These are phyloP conservation scores for Argyrosomus regius DNA, from an alignment of 2,797 vertebrate genomes.

Conservation along the genomic window DNA sequence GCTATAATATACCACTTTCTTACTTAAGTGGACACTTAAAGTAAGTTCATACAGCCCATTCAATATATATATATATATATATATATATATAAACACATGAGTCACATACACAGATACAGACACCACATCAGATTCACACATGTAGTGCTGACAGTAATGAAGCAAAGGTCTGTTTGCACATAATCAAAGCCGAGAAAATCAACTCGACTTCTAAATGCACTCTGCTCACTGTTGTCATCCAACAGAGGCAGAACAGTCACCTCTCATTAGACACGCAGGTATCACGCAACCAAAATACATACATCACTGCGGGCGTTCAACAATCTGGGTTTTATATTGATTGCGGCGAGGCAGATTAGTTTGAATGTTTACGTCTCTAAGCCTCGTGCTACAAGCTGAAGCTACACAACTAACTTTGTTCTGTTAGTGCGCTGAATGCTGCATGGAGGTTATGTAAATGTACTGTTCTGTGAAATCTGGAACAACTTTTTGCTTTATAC, in stretches of 20 bases:
- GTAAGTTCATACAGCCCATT: background rate
- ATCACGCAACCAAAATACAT: conserved; percentile 41
- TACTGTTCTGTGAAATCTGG: background rate
- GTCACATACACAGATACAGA: background rate
- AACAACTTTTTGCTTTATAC: background rate
- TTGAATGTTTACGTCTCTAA: conserved; percentile 38
- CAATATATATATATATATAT: background rate
- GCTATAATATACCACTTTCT: background rate
- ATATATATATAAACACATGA: background rate
- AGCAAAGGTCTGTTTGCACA: conserved; percentile 15
- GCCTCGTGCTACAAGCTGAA: background rate
- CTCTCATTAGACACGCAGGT: conserved; percentile 56
- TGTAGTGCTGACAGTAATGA: conserved; percentile 18
- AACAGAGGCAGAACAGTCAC: conserved; percentile 47
- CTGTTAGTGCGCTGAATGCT: background rate
- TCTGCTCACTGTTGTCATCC: conserved; percentile 34
- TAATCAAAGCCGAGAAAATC: conserved; percentile 51
- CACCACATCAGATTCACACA: background rate
- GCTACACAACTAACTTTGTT: background rate
- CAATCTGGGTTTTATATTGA: conserved; percentile 33
- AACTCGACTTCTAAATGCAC: conserved; percentile 39
- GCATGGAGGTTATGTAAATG: conserved; percentile 3
- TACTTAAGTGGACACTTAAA: background rate
- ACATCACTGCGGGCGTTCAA: conserved; percentile 30
- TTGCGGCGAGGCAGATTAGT: conserved; percentile 37